Conservation (phyloP, 2,113 vertebrate species). For the Chionodraco myersi region DNA sequence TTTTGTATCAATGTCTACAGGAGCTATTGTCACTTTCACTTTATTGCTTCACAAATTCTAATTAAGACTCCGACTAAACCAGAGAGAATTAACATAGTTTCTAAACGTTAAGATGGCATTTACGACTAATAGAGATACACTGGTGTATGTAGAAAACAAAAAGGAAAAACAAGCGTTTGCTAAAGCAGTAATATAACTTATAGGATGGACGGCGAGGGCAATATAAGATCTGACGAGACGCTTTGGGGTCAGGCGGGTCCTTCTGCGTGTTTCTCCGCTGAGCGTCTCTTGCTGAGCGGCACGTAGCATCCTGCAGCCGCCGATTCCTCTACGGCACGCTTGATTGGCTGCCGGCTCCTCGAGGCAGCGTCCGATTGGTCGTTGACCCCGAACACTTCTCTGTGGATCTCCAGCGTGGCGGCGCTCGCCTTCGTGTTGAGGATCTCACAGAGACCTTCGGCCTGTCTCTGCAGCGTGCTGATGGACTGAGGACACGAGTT, state of each 20-base stretch:
- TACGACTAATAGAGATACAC: too few relatives aligned
- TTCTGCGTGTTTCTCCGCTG: neutral
- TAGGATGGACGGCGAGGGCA: too few relatives aligned
- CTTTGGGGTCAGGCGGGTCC: neutral
- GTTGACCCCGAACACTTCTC: conserved; percentile 64
- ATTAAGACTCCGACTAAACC: too few relatives aligned
- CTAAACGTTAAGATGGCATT: too few relatives aligned
- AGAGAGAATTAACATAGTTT: too few relatives aligned
- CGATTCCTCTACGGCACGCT: conserved; percentile 59
- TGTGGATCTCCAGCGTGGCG: conserved; percentile 82
- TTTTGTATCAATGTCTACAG: too few relatives aligned
- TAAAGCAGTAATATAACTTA: too few relatives aligned
- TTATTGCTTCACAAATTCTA: too few relatives aligned
- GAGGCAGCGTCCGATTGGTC: conserved; percentile 7
- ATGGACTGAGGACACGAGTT: conserved; percentile 80
- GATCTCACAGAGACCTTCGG: conserved; percentile 87
- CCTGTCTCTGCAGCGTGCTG: conserved; percentile 85
- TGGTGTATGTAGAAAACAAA: too few relatives aligned
- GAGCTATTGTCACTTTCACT: too few relatives aligned
- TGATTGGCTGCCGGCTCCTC: conserved; percentile 54
- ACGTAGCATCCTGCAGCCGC: conserved; percentile 59
- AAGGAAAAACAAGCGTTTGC: too few relatives aligned
- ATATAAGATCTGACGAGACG: too few relatives aligned
- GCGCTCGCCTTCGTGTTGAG: conserved; percentile 82
- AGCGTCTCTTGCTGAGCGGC: conserved; percentile 17